Evolutionary conservation across 2,888 invertebrate genomes (phyloP).

Genomic region (Nemotelus nigrinus): DNA sequence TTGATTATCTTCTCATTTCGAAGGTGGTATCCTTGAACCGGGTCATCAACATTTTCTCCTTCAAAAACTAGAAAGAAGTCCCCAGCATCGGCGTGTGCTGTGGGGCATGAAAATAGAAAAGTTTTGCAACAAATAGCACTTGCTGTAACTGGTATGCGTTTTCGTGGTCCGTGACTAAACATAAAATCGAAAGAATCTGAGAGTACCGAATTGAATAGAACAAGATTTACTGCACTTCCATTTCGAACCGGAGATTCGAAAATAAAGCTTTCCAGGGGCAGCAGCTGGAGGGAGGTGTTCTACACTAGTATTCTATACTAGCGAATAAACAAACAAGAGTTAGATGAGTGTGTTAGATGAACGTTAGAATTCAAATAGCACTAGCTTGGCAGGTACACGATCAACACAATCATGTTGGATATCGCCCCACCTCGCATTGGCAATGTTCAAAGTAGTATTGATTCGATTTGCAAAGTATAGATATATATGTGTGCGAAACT

Average conservation of each 20-base stretch:
- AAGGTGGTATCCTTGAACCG: slow-evolving; percentile 48
- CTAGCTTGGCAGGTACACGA: background rate
- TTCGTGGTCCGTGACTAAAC: slow-evolving; percentile 4
- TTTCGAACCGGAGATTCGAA: background rate
- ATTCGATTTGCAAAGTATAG: too few species aligned
- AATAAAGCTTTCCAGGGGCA: slow-evolving; percentile 1
- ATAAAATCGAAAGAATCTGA: slow-evolving; percentile 16
- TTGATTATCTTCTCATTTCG: slow-evolving; percentile 34
- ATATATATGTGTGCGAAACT: slow-evolving; percentile 20
- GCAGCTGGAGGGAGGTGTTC: background rate
- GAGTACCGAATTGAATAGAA: slow-evolving; percentile 22
- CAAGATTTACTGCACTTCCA: slow-evolving; percentile 20
- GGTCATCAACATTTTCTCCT: slow-evolving; percentile 51
- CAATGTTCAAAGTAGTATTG: too few species aligned
- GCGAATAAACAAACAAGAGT: too few species aligned
- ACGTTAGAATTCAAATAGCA: slow-evolving; percentile 4
- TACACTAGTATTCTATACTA: background rate
- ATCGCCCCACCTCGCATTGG: background rate
- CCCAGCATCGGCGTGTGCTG: slow-evolving; percentile 21
- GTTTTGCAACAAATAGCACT: slow-evolving; percentile 11
- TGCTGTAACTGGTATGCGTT: slow-evolving; percentile 12
- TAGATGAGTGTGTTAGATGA: background rate
- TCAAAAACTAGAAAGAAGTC: slow-evolving; percentile 31
- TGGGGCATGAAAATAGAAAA: slow-evolving; percentile 12
- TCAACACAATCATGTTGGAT: background rate